Percentiles rank a stretch among this genome's conserved stretches.
Evolutionary conservation across 2,888 invertebrate species (phyloP).

Genomic region (Cybosia mesomella): DNA sequence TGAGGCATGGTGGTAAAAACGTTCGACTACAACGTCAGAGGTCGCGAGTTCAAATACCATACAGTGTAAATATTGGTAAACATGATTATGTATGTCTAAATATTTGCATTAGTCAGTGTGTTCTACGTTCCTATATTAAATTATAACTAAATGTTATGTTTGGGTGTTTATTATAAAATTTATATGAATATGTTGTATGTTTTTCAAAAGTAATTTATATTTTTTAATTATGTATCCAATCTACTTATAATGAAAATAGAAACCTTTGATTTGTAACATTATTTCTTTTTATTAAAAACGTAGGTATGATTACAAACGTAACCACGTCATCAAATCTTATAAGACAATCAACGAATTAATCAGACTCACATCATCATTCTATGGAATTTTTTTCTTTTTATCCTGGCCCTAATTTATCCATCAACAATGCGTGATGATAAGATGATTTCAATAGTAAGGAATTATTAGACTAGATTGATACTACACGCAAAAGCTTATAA

Average conservation of each 20-base stretch:
- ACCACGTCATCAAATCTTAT: too few species aligned
- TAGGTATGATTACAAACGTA: too few species aligned
- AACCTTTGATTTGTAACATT: too few species aligned
- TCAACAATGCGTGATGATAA: constrained; percentile 18
- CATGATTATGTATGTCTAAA: not conserved
- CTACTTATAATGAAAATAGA: too few species aligned
- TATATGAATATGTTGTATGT: not conserved
- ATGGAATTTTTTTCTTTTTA: not conserved
- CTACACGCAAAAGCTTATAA: constrained; percentile 18
- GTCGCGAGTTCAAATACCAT: not conserved
- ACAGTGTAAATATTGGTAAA: not conserved
- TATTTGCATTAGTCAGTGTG: not conserved
- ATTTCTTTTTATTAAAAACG: too few species aligned
- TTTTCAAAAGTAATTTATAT: too few species aligned
- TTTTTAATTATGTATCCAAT: too few species aligned
- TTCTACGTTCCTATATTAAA: not conserved
- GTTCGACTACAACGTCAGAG: not conserved
- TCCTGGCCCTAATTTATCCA: constrained; percentile 15
- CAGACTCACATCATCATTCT: not conserved
- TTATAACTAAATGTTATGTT: not conserved
- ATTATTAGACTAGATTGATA: constrained; percentile 13
- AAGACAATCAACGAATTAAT: too few species aligned
- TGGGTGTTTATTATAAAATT: not conserved
- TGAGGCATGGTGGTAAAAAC: too few species aligned
- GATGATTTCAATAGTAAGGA: not conserved